Conservation (phyloP, 2,888 invertebrate species). For the Willowsia nigromaculata region DNA sequence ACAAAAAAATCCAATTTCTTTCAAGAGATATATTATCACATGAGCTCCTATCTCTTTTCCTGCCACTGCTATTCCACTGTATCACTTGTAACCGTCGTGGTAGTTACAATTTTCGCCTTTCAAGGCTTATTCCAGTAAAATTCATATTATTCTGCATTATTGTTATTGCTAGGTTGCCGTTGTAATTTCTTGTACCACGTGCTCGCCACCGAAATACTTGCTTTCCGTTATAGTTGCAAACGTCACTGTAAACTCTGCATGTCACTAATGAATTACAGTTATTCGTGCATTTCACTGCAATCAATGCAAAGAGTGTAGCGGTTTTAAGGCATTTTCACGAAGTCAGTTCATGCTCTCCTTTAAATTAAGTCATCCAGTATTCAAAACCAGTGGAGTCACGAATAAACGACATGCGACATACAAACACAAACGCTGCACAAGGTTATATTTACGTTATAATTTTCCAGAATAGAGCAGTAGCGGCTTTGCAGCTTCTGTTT, state of each 20-base stretch:
- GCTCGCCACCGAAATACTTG: not conserved
- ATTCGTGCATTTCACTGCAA: too few relatives aligned
- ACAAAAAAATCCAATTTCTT: slow-evolving; percentile 20
- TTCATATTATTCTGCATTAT: too few relatives aligned
- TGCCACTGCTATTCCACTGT: not conserved
- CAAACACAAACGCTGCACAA: too few relatives aligned
- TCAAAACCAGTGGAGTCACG: too few relatives aligned
- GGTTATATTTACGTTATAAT: too few relatives aligned
- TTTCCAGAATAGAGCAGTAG: too few relatives aligned
- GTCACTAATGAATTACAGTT: slow-evolving; percentile 19
- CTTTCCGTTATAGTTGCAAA: not conserved
- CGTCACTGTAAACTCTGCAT: not conserved
- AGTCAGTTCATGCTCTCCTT: too few relatives aligned
- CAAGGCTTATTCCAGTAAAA: not conserved
- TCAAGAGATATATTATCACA: slow-evolving; percentile 28
- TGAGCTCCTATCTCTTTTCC: not conserved
- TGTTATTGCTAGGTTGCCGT: not conserved
- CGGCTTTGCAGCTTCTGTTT: too few relatives aligned
- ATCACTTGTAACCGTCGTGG: not conserved
- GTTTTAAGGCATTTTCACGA: too few relatives aligned
- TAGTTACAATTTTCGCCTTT: not conserved
- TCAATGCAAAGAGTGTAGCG: too few relatives aligned
- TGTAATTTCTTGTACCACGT: not conserved
- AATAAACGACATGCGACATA: too few relatives aligned
- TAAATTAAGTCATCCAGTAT: too few relatives aligned